Percentiles rank a stretch among this genome's conserved stretches.
Evolutionary conservation across 2,113 vertebrate genomes (phyloP).

Genomic region (Grus americana): DNA sequence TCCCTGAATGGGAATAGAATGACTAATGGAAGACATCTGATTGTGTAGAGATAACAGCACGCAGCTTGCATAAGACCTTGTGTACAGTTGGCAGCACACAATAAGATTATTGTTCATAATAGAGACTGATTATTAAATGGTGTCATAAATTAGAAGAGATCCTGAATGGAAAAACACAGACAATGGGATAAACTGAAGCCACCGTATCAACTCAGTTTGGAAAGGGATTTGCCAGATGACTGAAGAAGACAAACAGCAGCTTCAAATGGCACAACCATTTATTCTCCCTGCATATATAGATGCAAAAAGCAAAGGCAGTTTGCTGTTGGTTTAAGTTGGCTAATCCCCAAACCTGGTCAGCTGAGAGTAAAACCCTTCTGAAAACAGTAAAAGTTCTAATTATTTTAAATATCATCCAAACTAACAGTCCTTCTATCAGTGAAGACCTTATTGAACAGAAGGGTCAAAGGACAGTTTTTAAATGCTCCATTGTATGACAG

Average conservation of each 20-base stretch:
- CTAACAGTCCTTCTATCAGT: not conserved
- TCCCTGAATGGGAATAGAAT: not conserved
- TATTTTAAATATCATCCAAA: not conserved
- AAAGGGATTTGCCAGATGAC: not conserved
- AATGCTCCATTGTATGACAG: not conserved
- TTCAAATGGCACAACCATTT: not conserved
- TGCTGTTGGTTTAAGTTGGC: not conserved
- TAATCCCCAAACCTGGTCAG: not conserved
- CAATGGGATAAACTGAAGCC: not conserved
- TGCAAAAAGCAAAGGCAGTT: not conserved
- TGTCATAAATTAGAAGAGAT: not conserved
- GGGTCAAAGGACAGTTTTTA: not conserved
- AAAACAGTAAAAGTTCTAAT: not conserved
- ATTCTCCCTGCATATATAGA: not conserved
- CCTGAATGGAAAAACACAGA: conserved; percentile 9
- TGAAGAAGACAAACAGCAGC: not conserved
- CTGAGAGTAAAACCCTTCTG: not conserved
- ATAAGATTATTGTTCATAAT: not conserved
- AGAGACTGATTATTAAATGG: not conserved
- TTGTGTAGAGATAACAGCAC: not conserved
- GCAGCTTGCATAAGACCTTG: not conserved
- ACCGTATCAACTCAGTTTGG: not conserved
- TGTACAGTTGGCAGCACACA: not conserved
- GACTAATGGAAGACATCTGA: not conserved
- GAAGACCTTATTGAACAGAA: not conserved